phyloP scores from a whole-genome alignment of 2,888 invertebrate genomes.

The Eulithis prunata region DNA sequence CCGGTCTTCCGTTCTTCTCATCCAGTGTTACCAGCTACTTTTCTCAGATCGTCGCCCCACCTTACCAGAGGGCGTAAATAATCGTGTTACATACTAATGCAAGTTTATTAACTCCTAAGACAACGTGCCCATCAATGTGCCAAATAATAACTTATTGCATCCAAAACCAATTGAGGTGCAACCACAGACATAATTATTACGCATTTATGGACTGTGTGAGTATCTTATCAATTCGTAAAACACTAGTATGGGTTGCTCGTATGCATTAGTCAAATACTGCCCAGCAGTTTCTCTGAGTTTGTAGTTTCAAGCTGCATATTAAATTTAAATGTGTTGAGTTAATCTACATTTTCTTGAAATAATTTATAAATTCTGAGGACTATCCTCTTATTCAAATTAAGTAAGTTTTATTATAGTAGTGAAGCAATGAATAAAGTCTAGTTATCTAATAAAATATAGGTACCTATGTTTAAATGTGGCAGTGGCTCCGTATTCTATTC shows the following conservation, averaged over 20 bases:
- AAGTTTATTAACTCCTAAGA: too few relatives aligned
- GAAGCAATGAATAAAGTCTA: background rate
- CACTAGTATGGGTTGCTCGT: constrained; percentile 24
- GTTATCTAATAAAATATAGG: background rate
- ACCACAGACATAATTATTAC: too few relatives aligned
- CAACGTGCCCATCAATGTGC: too few relatives aligned
- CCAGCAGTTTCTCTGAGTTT: constrained; percentile 38
- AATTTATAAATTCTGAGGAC: background rate
- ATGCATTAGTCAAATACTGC: constrained; percentile 42
- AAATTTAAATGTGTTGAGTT: constrained; percentile 34
- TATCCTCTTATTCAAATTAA: background rate
- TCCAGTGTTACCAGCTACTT: too few relatives aligned
- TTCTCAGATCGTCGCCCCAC: too few relatives aligned
- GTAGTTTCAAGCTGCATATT: constrained; percentile 34
- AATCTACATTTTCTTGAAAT: constrained; percentile 17
- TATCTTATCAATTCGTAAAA: background rate
- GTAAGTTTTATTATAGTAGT: background rate
- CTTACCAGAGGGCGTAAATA: too few relatives aligned
- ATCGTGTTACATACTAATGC: too few relatives aligned
- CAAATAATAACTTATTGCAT: too few relatives aligned
- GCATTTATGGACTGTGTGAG: too few relatives aligned
- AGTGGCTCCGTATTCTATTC: constrained; percentile 13
- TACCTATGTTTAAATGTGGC: background rate
- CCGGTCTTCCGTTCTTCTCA: too few relatives aligned
- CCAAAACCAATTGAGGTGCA: too few relatives aligned